Evolutionary conservation across 2,888 invertebrate genomes (phyloP), one percentile per base, ranked within the genome.

Genomic region (Hirtodrosophila cameraria): DNA sequence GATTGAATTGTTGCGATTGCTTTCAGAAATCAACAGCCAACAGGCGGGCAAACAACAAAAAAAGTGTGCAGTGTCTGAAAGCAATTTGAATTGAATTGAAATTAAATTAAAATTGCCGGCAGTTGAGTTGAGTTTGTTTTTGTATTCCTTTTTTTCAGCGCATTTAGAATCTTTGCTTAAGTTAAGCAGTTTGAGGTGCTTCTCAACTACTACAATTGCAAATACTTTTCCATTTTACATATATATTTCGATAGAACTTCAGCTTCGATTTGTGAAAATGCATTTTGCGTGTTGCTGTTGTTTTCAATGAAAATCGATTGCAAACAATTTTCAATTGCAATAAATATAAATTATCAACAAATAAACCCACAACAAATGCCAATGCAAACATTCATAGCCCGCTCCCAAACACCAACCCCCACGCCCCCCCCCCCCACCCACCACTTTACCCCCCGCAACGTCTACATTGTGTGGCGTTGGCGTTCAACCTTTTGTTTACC

Each of bases 1-100:
- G 82, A 86, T 86, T 88, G 87, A 88, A 84, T 86, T 84, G 85
- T 86, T 76, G 76, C 86, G 88, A 88, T 88, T 86, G 83, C 88
- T 86, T 86, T 75, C 69, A 77, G 60, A 66, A 66, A 70, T 72
- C 58, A 41, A 46, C 55, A 16, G 23, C 9, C 28, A 35, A 27
- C 38, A 33, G 6, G 15, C 20, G 25, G 48, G 45, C 23, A 58
- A n/a, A n/a, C n/a, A n/a, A n/a, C n/a, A n/a, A n/a, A n/a, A n/a
- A 60, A 65, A 61, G 55, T 55, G 64, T 61, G 58, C 55, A 35
- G 39, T 42, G 49, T 54, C 62, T 62, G 54, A 54, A 61, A 79
- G 62, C 66, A 67, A 58, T 63, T 75, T 71, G 70, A 76, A 64
- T 79, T 79, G 52, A 63, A 64, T 86, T 63, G 69, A 83, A 82